phyloP scores from a whole-genome alignment of 2,113 vertebrate species.

The Apteryx mantelli region DNA sequence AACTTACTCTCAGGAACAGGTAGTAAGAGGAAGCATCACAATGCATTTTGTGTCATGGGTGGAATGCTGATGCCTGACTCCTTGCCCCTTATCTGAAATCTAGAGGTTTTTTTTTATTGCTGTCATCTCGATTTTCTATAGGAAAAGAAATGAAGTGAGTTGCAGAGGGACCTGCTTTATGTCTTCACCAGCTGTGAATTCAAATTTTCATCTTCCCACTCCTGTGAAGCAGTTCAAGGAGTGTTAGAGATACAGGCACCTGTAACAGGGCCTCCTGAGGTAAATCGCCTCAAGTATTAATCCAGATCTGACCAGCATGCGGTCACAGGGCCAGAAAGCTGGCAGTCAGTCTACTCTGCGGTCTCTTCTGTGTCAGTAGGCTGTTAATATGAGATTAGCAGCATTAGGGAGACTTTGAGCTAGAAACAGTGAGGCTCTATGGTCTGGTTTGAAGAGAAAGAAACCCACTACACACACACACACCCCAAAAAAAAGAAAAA shows the following conservation, averaged over 20 bases:
- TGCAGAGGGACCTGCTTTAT: neutral
- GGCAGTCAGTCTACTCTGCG: slow-evolving; percentile 34
- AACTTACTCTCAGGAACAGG: neutral
- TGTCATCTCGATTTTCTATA: neutral
- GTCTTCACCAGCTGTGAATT: neutral
- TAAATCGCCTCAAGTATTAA: slow-evolving; percentile 69
- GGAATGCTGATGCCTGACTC: neutral
- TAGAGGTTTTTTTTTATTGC: neutral
- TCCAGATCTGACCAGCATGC: slow-evolving; percentile 55
- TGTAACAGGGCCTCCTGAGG: slow-evolving; percentile 46
- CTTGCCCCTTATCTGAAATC: neutral
- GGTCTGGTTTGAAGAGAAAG: slow-evolving; percentile 8
- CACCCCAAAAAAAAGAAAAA: neutral
- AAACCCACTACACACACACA: neutral
- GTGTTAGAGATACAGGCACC: slow-evolving; percentile 49
- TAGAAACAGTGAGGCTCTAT: neutral
- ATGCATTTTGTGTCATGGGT: neutral
- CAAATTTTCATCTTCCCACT: neutral
- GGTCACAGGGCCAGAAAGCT: slow-evolving; percentile 58
- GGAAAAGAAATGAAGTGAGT: neutral
- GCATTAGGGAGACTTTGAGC: slow-evolving; percentile 28
- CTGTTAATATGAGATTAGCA: slow-evolving; percentile 59
- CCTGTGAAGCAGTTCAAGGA: neutral
- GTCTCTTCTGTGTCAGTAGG: slow-evolving; percentile 63
- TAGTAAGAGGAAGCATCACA: neutral